A percentile compares a stretch with the other conserved stretches of the same genome.
These are phyloP conservation scores for Hippocampus guttulatus DNA, from an alignment of 2,113 vertebrate genomes.

Conservation along the genomic window DNA sequence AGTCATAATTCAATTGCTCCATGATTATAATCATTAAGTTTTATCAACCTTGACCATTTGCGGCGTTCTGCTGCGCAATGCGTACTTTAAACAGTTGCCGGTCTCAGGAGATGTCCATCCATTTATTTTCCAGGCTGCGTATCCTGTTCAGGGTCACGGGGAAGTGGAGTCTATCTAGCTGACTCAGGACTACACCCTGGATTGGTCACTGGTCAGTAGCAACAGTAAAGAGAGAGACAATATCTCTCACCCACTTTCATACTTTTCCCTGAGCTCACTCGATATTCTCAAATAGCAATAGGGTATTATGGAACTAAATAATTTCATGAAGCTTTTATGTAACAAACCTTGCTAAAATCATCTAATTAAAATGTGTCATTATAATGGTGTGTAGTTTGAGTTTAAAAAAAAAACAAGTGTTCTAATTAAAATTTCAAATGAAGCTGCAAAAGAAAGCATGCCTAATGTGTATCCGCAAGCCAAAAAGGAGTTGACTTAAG, in stretches of 20 bases:
- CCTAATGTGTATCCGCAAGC: not conserved
- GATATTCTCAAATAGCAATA: not conserved
- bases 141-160: not conserved
- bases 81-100: slow-evolving; percentile 12
- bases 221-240: not conserved
- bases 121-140: not conserved
- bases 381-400: slow-evolving; percentile 27
- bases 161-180: not conserved
- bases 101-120: slow-evolving; percentile 5
- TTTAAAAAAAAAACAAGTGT: too few species aligned
- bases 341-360: not conserved
- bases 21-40: slow-evolving; percentile 20
- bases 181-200: not conserved
- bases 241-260: not conserved
- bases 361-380: not conserved
- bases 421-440: not conserved
- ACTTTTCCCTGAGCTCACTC: not conserved
- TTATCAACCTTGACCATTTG: slow-evolving; percentile 26
- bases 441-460: not conserved
- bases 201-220: not conserved
- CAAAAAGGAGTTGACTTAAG: not conserved
- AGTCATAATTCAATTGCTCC: slow-evolving; percentile 24
- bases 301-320: not conserved
- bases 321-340: not conserved
- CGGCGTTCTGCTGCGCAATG: not conserved